Percentiles rank a stretch among this genome's conserved stretches.
Conservation (phyloP, 2,888 invertebrate genomes). For the Brachyopa scutellaris region DNA sequence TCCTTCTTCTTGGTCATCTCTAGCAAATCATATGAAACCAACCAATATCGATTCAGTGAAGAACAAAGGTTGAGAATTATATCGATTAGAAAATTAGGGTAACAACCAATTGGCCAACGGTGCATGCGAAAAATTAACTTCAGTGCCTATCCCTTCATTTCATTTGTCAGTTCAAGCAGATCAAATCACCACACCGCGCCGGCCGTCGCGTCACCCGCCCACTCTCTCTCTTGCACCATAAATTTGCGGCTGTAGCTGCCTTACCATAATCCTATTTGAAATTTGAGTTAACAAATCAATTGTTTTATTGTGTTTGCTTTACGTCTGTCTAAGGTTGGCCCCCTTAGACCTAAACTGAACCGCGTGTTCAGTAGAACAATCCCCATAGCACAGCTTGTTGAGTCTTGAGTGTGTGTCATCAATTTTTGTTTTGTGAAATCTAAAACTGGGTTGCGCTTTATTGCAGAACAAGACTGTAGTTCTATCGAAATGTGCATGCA, state of each 20-base stretch:
- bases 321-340: constrained; percentile 33
- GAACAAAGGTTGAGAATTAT: not conserved
- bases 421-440: constrained; percentile 58
- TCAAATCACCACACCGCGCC: constrained; percentile 58
- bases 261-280: constrained; percentile 72
- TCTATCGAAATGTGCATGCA: constrained; percentile 71
- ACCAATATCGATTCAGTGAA: not conserved
- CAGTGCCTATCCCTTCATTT: constrained; percentile 8
- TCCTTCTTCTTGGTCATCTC: too few relatives aligned
- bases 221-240: constrained; percentile 11
- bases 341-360: constrained; percentile 46
- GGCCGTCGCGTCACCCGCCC: constrained; percentile 6
- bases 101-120: constrained; percentile 6
- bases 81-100: constrained; percentile 31
- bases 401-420: constrained; percentile 61
- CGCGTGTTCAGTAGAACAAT: constrained; percentile 46
- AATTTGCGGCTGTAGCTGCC: constrained; percentile 34
- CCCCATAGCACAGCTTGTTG: constrained; percentile 24
- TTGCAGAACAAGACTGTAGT: constrained; percentile 53
- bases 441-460: constrained; percentile 65
- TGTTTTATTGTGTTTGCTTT: constrained; percentile 56
- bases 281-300: constrained; percentile 71
- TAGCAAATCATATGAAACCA: too few relatives aligned
- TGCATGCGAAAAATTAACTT: not conserved
- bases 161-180: constrained; percentile 54